phyloP scores from a whole-genome alignment of 2,113 vertebrate genomes.

The Oryzias celebensis region DNA sequence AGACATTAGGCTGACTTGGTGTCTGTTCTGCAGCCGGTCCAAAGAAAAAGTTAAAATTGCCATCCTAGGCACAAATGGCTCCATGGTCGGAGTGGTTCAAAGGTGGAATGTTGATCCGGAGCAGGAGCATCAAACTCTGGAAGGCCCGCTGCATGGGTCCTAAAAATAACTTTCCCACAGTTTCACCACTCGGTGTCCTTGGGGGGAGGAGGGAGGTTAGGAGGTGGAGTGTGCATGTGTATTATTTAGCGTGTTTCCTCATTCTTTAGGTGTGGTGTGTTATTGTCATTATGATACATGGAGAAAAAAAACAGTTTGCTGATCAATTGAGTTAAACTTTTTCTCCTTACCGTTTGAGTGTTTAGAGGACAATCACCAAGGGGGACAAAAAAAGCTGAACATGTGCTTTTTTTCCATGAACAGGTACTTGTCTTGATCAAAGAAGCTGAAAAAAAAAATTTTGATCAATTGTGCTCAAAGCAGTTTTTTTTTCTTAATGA shows the following conservation, averaged over 20 bases:
- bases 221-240: constrained; percentile 40
- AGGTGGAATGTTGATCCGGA: constrained; percentile 82
- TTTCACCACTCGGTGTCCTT: constrained; percentile 61
- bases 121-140: constrained; percentile 74
- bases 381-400: too few relatives aligned
- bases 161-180: constrained; percentile 84
- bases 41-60: constrained; percentile 58
- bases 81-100: constrained; percentile 67
- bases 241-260: constrained; percentile 25
- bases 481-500: too few relatives aligned
- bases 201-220: constrained; percentile 32
- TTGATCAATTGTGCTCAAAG: too few relatives aligned
- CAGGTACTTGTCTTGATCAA: too few relatives aligned
- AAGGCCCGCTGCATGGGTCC: constrained; percentile 74
- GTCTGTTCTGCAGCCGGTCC: constrained; percentile 29
- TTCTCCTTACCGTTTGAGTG: too few relatives aligned
- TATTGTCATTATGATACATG: background rate
- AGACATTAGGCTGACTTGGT: constrained; percentile 22
- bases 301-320: constrained; percentile 9
- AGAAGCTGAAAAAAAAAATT: too few relatives aligned
- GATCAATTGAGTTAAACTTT: too few relatives aligned
- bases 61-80: constrained; percentile 64
- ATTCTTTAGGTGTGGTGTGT: constrained; percentile 11
- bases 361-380: too few relatives aligned
- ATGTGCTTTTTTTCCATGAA: too few relatives aligned